Base-by-base conservation (phyloP, 2,113 vertebrate species). In the Pipa parva region DNA sequence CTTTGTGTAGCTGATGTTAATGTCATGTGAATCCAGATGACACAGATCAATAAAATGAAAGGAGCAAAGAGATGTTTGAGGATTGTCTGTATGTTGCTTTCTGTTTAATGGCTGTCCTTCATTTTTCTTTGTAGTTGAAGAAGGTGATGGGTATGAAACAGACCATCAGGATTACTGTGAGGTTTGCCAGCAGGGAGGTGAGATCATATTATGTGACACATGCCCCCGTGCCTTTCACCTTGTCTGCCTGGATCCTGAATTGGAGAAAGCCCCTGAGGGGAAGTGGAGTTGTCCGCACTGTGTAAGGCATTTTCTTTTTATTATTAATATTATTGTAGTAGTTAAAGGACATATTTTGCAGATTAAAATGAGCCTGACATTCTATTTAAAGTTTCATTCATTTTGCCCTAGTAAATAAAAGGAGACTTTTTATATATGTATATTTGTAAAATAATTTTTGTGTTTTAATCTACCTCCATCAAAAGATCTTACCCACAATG, bases 91-190 rank as follows among this genome's bases (percentile, higher is more conserved):
- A 31, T 5, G 5, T 31, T 31, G 29, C 29, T 31, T 31, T 10
- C 10, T 31, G 5, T 31, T 31, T 31, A 31, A 10, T 31, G 29
- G 29, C 29, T 6, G 29, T 31, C 10, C 10, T 31, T 31, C 29
- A 31, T 31, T 31, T 31, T 31, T 10, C 29, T 31, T 58, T 78
- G 45, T 79, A 95, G 97, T 82, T 1, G 96, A 97, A 31, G 97
- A 99, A 1, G 96, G 95, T 0, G 97, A 99, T 0, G 97, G 97
- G 3, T 99, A 99, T 0, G 97, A 99, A 88, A 99, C 97, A 0
- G 97, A 99, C 81, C 97, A 99, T 79, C 97, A 99, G 88, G 97
- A 99, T 81, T 99, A 98, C 88, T 99, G 97, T 0, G 97, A 99
- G 80, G 97, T 99, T 74, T 99, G 97, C 84, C 95, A 98, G 82